Evolutionary conservation across 2,888 invertebrate genomes (phyloP), one percentile per base, ranked within the genome.

Genomic region (Coelinius sp.): DNA sequence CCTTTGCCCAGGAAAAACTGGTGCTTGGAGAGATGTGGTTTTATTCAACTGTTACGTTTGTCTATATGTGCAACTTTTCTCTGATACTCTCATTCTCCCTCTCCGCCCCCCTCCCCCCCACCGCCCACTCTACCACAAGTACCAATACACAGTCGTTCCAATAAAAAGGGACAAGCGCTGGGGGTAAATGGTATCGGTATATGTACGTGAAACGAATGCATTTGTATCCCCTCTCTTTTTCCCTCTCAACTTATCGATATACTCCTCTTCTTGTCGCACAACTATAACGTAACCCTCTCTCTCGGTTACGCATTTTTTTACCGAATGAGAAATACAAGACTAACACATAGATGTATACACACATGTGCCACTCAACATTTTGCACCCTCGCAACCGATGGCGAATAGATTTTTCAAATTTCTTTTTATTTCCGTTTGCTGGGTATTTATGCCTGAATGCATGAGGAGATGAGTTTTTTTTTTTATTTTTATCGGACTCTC

Each of bases 191-290:
- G 63, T 63, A 63, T 63, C 41, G 63, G 41, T 63, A 44, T 41
- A 31, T 12, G 35, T 52, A 67, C 67, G 53, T 67, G 67, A n/a
- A 52, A 38, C 22, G 53, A 67, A 67, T 67, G 53, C 53, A 35
- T 17, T 22, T 1, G 10, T 17, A 17, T 20, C 12, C 25, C 17
- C 65, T 7, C 17, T n/a, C n/a, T 17, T 14, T 46, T 46, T 49
- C 25, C 25, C 27, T n/a, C n/a, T n/a, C n/a, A n/a, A n/a, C n/a
- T n/a, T n/a, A n/a, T n/a, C n/a, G n/a, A n/a, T n/a, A n/a, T 66
- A 17, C 49, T 67, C 46, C 38, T 63, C 63, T 63, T 63, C 38
- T 63, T 63, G 14, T 14, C 35, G 0, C 62, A 35, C 62, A 35
- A 24, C 25, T 52, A 5, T 5, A 20, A 17, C 22, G n/a, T 6